These are phyloP conservation scores for Rhyacichthys aspro DNA, from an alignment of 2,797 vertebrate species.

Conservation along the genomic window DNA sequence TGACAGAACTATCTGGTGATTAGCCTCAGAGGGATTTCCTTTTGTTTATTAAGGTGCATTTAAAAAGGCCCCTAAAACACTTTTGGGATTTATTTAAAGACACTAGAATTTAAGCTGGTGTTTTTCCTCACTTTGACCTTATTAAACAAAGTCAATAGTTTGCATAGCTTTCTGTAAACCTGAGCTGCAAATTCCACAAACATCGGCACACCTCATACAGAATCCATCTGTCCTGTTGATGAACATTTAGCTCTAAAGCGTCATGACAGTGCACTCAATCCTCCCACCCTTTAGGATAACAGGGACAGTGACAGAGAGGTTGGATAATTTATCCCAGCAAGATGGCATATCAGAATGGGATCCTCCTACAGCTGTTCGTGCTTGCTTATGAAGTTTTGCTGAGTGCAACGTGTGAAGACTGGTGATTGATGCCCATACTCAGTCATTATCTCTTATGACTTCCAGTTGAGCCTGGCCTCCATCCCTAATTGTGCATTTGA, in stretches of 20 bases:
- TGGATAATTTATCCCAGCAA: slow-evolving; percentile 49
- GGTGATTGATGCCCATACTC: slow-evolving; percentile 31
- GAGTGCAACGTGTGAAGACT: slow-evolving; percentile 31
- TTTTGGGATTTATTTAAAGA: slow-evolving; percentile 50
- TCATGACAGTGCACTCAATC: slow-evolving; percentile 52
- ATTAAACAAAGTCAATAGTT: slow-evolving; percentile 43
- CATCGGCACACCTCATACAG: slow-evolving; percentile 30
- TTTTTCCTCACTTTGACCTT: slow-evolving; percentile 48
- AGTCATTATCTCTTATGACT: slow-evolving; percentile 51
- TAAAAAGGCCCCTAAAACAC: slow-evolving; percentile 25
- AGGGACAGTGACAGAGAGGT: slow-evolving; percentile 54
- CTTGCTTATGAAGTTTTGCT: slow-evolving; percentile 29
- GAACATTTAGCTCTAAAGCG: slow-evolving; percentile 51
- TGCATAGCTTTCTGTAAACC: slow-evolving; percentile 45
- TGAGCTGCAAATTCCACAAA: slow-evolving; percentile 44
- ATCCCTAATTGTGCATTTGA: slow-evolving; percentile 1
- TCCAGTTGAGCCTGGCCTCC: slow-evolving; percentile 20
- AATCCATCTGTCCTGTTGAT: slow-evolving; percentile 45
- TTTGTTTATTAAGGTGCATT: slow-evolving; percentile 24
- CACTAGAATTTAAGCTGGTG: slow-evolving; percentile 44
- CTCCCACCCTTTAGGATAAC: slow-evolving; percentile 41
- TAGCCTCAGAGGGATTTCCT: slow-evolving; percentile 15
- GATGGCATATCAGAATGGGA: slow-evolving; percentile 47
- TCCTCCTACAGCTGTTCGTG: slow-evolving; percentile 38
- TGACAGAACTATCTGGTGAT: slow-evolving; percentile 16